phyloP scores from a whole-genome alignment of 1,140 invertebrate species.

The Musca domestica region DNA sequence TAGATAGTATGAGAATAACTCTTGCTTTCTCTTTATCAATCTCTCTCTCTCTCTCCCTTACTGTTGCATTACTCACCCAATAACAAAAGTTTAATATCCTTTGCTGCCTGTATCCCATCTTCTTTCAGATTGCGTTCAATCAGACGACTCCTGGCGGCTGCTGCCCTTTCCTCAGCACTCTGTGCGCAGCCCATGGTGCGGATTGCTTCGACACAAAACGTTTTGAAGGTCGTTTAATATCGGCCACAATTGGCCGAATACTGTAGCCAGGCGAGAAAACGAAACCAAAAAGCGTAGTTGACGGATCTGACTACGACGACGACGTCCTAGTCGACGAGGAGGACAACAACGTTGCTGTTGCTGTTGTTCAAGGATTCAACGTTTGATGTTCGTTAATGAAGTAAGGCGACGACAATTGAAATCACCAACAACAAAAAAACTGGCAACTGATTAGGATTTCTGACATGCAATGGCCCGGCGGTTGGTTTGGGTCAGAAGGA shows the following conservation, averaged over 20 bases:
- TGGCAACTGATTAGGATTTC: not conserved
- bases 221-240: constrained; percentile 55
- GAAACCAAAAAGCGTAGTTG: constrained; percentile 28
- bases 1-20: too few species aligned
- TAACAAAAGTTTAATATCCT: constrained; percentile 97
- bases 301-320: constrained; percentile 29
- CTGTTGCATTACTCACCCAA: constrained; percentile 71
- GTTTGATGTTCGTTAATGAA: too few species aligned
- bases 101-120: constrained; percentile 96
- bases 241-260: constrained; percentile 52
- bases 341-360: not conserved
- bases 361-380: not conserved
- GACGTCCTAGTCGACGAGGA: too few species aligned
- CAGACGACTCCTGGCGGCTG: constrained; percentile 91
- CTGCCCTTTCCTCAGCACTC: constrained; percentile 96
- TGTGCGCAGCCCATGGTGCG: constrained; percentile 96
- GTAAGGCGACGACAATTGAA: not conserved
- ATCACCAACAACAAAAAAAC: not conserved
- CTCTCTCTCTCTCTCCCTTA: too few species aligned
- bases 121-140: constrained; percentile 99
- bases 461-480: too few species aligned
- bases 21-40: too few species aligned
- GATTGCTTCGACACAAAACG: constrained; percentile 55
- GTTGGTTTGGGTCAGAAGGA: too few species aligned
- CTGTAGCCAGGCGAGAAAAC: constrained; percentile 30